Evolutionary conservation across 2,888 invertebrate genomes (phyloP).

Genomic region (Euspilapteryx auroguttella): DNA sequence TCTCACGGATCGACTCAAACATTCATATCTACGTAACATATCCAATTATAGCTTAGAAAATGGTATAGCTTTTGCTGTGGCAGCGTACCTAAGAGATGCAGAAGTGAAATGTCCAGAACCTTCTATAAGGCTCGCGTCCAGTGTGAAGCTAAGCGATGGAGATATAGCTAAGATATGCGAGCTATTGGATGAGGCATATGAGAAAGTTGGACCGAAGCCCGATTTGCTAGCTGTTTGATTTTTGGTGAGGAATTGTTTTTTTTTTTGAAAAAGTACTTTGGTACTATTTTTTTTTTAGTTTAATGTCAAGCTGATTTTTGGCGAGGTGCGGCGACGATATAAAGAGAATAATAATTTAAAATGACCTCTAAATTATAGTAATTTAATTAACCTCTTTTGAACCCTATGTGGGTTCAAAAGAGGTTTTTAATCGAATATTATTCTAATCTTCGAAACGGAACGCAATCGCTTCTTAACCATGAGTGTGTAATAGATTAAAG

Average conservation of each 20-base stretch:
- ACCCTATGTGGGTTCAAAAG: no score
- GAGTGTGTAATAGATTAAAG: no score
- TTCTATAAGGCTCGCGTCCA: conserved; percentile 73
- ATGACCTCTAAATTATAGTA: no score
- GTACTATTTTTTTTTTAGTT: no score
- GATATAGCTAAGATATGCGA: conserved; percentile 55
- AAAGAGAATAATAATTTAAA: no score
- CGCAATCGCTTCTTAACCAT: no score
- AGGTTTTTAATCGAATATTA: no score
- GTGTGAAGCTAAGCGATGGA: conserved; percentile 61
- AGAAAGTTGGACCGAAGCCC: conserved; percentile 29
- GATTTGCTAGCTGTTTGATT: conserved; percentile 18
- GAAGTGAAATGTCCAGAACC: conserved; percentile 70
- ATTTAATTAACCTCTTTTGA: no score
- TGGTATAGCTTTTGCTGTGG: conserved; percentile 70
- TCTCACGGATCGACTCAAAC: conserved; percentile 39
- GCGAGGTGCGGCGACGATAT: no score
- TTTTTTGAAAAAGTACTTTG: neutral
- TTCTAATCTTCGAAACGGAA: no score
- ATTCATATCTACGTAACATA: conserved; percentile 61
- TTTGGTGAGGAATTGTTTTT: neutral
- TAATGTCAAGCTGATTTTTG: no score
- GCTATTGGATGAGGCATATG: conserved; percentile 41
- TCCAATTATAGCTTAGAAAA: conserved; percentile 66
- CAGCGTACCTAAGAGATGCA: conserved; percentile 68